These are phyloP conservation scores for western clawed frog (Xenopus tropicalis) DNA, from an alignment of 2,113 vertebrate genomes.

Conservation along the genomic window UCB_Xtro_10.0 CM004443.2:210380501-210381000, in stretches of 20 bases:
- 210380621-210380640: not conserved
- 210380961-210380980: too few relatives aligned
- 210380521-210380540: not conserved
- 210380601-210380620: not conserved
- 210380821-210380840: not conserved
- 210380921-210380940: too few relatives aligned
- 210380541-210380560: not conserved
- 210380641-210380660: not conserved
- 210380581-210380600: not conserved
- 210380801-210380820: not conserved
- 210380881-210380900: too few relatives aligned
- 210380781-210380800: not conserved
- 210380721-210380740: conserved; percentile 19
- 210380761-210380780: not conserved
- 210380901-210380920: too few relatives aligned
- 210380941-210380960: too few relatives aligned
- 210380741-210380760: not conserved
- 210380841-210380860: not conserved
- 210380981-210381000: too few relatives aligned
- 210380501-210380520: too few relatives aligned
- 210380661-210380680: not conserved
- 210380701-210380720: not conserved
- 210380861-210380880: not conserved
- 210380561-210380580: not conserved
- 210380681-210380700: not conserved